A percentile compares a stretch with the other conserved stretches of the same genome.
phyloP scores from a whole-genome alignment of 1,140 invertebrate species.

The Brachionus rotundiformis region DNA sequence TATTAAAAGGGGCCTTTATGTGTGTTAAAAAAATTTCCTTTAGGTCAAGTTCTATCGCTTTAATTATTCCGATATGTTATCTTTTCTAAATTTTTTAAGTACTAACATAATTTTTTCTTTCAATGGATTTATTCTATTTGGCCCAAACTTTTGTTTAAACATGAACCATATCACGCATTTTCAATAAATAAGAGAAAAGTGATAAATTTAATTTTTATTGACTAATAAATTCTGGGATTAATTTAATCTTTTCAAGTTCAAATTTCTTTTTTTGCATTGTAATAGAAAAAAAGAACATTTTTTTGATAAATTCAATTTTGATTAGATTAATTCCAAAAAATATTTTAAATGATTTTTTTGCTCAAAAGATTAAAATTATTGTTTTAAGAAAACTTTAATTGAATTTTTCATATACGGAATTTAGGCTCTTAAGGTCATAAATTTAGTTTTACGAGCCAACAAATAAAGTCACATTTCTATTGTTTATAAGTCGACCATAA shows the following conservation, averaged over 20 bases:
- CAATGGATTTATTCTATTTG: neutral
- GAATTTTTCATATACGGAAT: neutral
- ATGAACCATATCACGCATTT: neutral
- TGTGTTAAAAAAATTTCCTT: neutral
- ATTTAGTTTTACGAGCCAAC: neutral
- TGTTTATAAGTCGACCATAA: conserved; percentile 8
- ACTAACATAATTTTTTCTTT: neutral
- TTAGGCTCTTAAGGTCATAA: neutral
- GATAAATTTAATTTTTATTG: neutral
- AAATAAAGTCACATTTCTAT: conserved; percentile 20
- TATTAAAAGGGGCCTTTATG: neutral
- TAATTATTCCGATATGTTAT: conserved; percentile 5
- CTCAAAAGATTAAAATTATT: conserved; percentile 1
- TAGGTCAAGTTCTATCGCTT: neutral
- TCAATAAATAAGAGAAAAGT: too few species aligned
- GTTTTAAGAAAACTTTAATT: neutral
- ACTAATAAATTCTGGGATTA: neutral
- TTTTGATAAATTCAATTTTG: neutral
- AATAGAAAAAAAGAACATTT: neutral
- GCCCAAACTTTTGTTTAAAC: neutral
- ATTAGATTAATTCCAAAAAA: neutral
- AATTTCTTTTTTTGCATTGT: too few species aligned
- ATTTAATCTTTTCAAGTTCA: neutral
- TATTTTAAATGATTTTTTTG: neutral
- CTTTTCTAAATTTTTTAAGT: neutral